Evolutionary conservation across 2,888 invertebrate genomes (phyloP).

Genomic region (Helobdella robusta): DNA sequence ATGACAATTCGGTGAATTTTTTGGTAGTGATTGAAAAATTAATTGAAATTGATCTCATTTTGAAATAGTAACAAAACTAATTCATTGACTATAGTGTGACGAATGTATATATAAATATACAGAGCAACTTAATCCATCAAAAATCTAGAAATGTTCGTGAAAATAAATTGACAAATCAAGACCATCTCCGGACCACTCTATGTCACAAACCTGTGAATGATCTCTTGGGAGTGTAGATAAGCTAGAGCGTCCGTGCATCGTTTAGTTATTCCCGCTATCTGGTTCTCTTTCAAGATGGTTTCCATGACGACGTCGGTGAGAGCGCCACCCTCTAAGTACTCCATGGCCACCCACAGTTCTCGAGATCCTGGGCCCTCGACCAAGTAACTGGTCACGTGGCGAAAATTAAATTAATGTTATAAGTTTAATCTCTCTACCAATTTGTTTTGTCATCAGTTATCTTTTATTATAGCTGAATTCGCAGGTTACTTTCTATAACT

Average conservation of each 20-base stretch:
- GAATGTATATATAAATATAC: too few relatives aligned
- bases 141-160: too few relatives aligned
- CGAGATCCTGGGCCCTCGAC: constrained; percentile 77
- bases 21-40: too few relatives aligned
- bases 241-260: constrained; percentile 79
- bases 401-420: too few relatives aligned
- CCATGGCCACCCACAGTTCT: constrained; percentile 99
- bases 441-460: background rate
- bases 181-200: too few relatives aligned
- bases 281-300: constrained; percentile 95
- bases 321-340: constrained; percentile 91
- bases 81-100: too few relatives aligned
- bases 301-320: constrained; percentile 97
- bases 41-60: too few relatives aligned
- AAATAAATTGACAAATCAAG: too few relatives aligned
- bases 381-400: constrained; percentile 1
- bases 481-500: background rate
- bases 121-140: too few relatives aligned
- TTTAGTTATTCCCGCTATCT: constrained; percentile 95
- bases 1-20: too few relatives aligned
- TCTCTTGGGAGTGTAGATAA: constrained; percentile 68
- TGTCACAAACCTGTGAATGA: too few relatives aligned
- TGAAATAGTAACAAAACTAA: too few relatives aligned
- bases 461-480: background rate
- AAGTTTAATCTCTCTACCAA: background rate